Evolutionary conservation across 2,888 invertebrate species (phyloP), one percentile per base, ranked within the genome.

Genomic region (Melieria crassipennis): DNA sequence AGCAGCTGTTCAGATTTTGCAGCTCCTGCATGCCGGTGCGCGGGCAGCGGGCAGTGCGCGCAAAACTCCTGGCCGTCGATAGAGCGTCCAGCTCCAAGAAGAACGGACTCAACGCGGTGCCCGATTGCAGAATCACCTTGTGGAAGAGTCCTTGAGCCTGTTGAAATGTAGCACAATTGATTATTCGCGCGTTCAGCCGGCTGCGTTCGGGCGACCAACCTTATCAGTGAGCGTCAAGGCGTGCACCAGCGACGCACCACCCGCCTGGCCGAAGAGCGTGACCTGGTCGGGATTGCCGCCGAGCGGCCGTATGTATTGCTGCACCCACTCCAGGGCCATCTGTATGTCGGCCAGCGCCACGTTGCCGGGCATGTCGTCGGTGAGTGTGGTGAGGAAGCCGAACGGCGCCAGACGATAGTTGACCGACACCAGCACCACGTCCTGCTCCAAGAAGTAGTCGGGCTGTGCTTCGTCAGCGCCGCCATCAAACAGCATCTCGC

Each of bases 251-350:
- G 86, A 86, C 4, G 87, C 88, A 2, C 89, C 89, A 11, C 89
- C 89, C 42, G 89, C 88, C 77, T 90, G 89, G 1, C 90, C 90
- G 60, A 88, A 84, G 4, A 89, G 77, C 0, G 90, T 90, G 0
- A 90, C 86, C 48, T 81, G 80, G 6, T 79, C 76, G 5, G 88
- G 81, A 77, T 89, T 85, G 1, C 90, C 90, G 46, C 89, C 89
- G 74, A 90, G 90, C 55, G 80, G 73, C 4, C 74, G 78, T 13
- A 89, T 88, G 78, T 89, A 81, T 13, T 85, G 82, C 13, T 87
- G 85, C 13, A 89, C 86, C 89, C 90, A 90, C 70, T 87, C 80
- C 55, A 90, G 78, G 0, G 89, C 89, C 77, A 88, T 74, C 5
- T 89, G 81, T 68, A 88, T 84, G 77, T 90, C 90, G 47, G 88